Conservation (phyloP, 2,797 vertebrate genomes). For the Manis crassicaudata region DNA sequence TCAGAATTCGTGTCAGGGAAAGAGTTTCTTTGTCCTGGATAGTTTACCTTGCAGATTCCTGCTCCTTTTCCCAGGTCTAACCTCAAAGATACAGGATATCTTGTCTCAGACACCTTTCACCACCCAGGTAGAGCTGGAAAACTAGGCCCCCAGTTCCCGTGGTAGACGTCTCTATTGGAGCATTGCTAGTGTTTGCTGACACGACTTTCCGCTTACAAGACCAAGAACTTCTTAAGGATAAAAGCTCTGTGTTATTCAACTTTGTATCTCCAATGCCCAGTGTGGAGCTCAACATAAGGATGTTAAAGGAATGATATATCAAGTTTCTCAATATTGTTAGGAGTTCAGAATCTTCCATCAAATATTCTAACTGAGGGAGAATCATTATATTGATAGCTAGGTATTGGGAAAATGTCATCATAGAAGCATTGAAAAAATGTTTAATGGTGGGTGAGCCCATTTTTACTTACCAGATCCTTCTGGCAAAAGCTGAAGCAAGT, state of each 20-base stretch:
- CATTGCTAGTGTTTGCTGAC: not conserved
- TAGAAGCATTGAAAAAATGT: not conserved
- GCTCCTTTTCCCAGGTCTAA: not conserved
- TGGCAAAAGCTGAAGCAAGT: not conserved
- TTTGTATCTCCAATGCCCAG: not conserved
- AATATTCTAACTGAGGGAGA: not conserved
- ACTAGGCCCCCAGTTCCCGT: accelerated
- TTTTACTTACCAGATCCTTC: not conserved
- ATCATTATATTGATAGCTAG: not conserved
- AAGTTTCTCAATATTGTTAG: not conserved
- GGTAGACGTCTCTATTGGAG: not conserved
- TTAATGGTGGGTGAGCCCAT: not conserved
- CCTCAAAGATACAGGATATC: not conserved
- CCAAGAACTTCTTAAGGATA: not conserved
- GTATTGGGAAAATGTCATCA: not conserved
- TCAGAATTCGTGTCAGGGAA: not conserved
- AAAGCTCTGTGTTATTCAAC: not conserved
- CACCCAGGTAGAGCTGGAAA: not conserved
- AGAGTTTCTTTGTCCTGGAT: not conserved
- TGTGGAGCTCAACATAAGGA: not conserved
- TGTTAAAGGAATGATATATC: not conserved
- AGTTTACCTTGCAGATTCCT: not conserved
- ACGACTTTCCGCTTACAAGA: not conserved
- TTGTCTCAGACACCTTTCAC: not conserved
- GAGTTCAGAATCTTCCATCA: not conserved